Evolutionary conservation across 2,797 vertebrate genomes (phyloP).

Genomic region (Gallirallus australis): DNA sequence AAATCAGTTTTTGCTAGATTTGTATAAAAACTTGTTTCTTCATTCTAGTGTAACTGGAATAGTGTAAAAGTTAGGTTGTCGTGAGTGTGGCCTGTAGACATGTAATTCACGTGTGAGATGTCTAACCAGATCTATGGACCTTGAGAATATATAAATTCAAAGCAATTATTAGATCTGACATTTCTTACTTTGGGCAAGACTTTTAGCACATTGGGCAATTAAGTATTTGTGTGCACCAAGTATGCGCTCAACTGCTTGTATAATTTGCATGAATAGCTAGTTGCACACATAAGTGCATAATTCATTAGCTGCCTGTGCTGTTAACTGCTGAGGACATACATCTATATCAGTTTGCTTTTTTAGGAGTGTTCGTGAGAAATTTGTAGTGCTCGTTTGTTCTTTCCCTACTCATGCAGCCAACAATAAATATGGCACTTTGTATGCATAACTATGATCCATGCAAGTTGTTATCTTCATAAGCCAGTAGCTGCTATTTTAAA

Average conservation of each 20-base stretch:
- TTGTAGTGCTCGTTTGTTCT: neutral
- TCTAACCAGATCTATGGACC: neutral
- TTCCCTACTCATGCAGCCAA: too few species aligned
- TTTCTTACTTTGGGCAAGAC: neutral
- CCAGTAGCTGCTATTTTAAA: neutral
- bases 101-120: fast-evolving
- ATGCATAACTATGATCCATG: neutral
- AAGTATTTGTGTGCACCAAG: neutral
- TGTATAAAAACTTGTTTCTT: neutral
- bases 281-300: neutral
- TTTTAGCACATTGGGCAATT: neutral
- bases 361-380: neutral
- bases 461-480: neutral
- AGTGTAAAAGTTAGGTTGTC: neutral
- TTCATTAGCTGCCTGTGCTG: conserved; percentile 24
- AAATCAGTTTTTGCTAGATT: conserved; percentile 45
- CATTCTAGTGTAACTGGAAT: neutral
- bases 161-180: neutral
- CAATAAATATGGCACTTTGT: neutral
- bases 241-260: neutral
- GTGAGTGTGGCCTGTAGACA: neutral
- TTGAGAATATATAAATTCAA: neutral
- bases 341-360: neutral
- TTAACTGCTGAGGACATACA: neutral
- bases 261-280: conserved; percentile 14